Evolutionary conservation across 2,113 vertebrate genomes (phyloP).

Genomic region (Hymenochirus boettgeri): DNA sequence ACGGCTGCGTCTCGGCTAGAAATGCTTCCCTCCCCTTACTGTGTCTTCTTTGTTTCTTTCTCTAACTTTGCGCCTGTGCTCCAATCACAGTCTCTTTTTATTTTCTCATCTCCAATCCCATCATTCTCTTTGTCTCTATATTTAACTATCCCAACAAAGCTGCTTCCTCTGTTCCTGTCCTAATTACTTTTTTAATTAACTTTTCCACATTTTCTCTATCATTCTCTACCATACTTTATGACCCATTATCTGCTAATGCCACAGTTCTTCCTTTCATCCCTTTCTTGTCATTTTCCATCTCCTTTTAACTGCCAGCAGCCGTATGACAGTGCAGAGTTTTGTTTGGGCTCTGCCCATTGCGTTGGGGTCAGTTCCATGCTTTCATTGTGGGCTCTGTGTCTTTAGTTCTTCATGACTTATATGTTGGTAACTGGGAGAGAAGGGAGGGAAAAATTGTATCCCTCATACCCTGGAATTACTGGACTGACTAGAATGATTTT

Average conservation of each 20-base stretch:
- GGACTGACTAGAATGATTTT: too few species aligned
- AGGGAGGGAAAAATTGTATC: slow-evolving; percentile 30
- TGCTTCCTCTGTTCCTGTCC: background rate
- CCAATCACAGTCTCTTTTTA: background rate
- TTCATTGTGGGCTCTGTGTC: slow-evolving; percentile 29
- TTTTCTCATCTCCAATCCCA: background rate
- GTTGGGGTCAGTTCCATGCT: slow-evolving; percentile 19
- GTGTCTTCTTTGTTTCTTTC: slow-evolving; percentile 17
- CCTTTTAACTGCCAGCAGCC: slow-evolving; percentile 29
- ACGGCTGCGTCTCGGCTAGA: slow-evolving; percentile 38
- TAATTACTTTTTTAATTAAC: background rate
- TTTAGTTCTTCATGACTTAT: slow-evolving; percentile 24
- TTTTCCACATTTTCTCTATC: too few species aligned
- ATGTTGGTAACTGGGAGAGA: slow-evolving; percentile 31
- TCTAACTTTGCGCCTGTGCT: background rate
- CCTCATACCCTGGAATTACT: background rate
- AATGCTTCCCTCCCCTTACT: slow-evolving; percentile 16
- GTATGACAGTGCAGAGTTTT: slow-evolving; percentile 26
- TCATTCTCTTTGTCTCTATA: slow-evolving; percentile 3
- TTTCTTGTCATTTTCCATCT: background rate
- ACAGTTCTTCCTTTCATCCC: background rate
- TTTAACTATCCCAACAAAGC: background rate
- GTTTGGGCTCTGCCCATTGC: slow-evolving; percentile 16
- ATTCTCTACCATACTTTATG: too few species aligned
- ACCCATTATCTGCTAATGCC: too few species aligned